Percentiles rank a stretch among this genome's conserved stretches.
phyloP scores from a whole-genome alignment of 2,113 vertebrate species.

The Zosterops lateralis region DNA sequence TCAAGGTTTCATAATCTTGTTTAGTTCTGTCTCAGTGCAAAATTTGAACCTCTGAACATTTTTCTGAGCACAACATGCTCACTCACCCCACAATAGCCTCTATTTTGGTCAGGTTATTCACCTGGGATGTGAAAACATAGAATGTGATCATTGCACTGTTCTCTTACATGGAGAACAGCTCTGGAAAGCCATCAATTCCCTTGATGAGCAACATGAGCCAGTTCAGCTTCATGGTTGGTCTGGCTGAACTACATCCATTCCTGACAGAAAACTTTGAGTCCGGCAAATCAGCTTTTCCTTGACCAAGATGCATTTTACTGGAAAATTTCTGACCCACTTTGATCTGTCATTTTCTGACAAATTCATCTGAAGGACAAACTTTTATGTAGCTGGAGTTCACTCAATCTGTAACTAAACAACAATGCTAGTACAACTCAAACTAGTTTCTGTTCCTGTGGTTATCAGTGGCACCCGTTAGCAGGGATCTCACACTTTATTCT shows the following conservation, averaged over 20 bases:
- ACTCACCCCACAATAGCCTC: neutral
- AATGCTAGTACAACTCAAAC: neutral
- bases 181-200: neutral
- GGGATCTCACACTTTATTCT: neutral
- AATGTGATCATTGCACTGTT: neutral
- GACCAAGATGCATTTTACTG: neutral
- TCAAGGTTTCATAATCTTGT: neutral
- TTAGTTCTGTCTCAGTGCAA: neutral
- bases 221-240: neutral
- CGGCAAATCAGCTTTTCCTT: neutral
- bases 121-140: neutral
- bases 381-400: neutral
- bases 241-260: neutral
- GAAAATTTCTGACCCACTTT: neutral
- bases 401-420: neutral
- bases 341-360: neutral
- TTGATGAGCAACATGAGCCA: neutral
- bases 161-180: neutral
- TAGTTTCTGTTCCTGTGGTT: neutral
- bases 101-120: neutral
- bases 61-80: neutral
- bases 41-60: neutral
- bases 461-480: neutral
- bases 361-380: neutral
- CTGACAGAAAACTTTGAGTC: neutral